Conservation (phyloP, 2,113 vertebrate genomes). For the Siniperca chuatsi region DNA sequence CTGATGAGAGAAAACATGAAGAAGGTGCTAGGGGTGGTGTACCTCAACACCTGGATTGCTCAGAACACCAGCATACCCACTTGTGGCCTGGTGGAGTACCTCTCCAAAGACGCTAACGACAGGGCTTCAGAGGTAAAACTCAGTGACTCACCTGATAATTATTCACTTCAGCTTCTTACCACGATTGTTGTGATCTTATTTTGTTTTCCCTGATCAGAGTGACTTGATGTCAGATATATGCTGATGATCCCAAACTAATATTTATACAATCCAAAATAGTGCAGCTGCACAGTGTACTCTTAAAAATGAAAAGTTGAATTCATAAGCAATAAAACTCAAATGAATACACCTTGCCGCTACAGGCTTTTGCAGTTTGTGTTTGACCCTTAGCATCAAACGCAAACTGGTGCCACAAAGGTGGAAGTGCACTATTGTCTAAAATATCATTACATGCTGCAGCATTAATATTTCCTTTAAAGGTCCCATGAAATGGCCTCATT, state of each 20-base stretch:
- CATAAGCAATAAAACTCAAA: background rate
- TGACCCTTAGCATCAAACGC: no score
- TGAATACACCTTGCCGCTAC: no score
- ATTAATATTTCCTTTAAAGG: background rate
- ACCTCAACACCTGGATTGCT: conserved; percentile 92
- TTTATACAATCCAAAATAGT: background rate
- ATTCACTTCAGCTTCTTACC: background rate
- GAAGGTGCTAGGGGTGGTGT: conserved; percentile 94
- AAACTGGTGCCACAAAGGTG: background rate
- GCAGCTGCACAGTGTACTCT: background rate
- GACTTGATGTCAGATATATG: background rate
- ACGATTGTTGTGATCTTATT: background rate
- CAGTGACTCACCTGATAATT: background rate
- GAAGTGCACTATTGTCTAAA: no score
- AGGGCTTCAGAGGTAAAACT: conserved; percentile 90
- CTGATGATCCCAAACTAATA: background rate
- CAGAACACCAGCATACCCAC: conserved; percentile 95
- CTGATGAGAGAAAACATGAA: conserved; percentile 94
- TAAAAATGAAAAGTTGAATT: background rate
- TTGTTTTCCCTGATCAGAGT: background rate
- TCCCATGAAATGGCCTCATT: background rate
- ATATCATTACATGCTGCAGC: background rate
- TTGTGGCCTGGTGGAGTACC: conserved; percentile 92
- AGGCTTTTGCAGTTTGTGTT: no score
- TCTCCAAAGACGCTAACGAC: conserved; percentile 90